phyloP scores from a whole-genome alignment of 1,140 invertebrate species.

The Gryllus bimaculatus region DNA sequence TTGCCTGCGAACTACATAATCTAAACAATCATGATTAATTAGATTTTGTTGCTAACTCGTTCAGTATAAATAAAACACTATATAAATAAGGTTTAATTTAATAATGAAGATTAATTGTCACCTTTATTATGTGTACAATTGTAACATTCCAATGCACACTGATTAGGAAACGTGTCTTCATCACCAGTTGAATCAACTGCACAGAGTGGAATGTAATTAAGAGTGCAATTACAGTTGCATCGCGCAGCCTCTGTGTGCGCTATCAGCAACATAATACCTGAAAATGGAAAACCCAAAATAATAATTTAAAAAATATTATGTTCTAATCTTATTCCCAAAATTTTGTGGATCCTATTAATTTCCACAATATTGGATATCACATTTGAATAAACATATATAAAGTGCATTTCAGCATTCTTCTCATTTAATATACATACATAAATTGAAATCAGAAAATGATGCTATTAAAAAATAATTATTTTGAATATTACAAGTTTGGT shows the following conservation, averaged over 20 bases:
- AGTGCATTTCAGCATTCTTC: too few species aligned
- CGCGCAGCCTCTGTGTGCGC: too few species aligned
- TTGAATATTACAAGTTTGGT: too few species aligned
- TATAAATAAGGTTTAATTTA: background rate
- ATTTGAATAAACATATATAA: too few species aligned
- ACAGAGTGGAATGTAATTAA: background rate
- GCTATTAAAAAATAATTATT: too few species aligned
- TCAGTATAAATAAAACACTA: background rate
- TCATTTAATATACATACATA: too few species aligned
- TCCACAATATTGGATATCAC: too few species aligned
- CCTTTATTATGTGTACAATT: background rate
- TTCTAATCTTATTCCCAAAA: too few species aligned
- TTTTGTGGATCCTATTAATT: too few species aligned
- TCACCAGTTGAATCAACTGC: background rate
- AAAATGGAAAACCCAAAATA: background rate
- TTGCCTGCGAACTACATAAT: background rate
- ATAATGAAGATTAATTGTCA: background rate
- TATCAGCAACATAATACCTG: background rate
- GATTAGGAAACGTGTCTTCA: background rate
- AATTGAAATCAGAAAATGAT: too few species aligned
- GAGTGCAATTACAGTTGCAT: background rate
- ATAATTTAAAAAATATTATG: too few species aligned
- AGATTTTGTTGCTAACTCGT: background rate
- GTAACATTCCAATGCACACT: background rate
- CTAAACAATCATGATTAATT: background rate